A percentile compares a stretch with the other conserved stretches of the same genome.
These are phyloP conservation scores for Drosophila subsilvestris DNA, from an alignment of 2,888 invertebrate species.

Conservation along the genomic window DNA sequence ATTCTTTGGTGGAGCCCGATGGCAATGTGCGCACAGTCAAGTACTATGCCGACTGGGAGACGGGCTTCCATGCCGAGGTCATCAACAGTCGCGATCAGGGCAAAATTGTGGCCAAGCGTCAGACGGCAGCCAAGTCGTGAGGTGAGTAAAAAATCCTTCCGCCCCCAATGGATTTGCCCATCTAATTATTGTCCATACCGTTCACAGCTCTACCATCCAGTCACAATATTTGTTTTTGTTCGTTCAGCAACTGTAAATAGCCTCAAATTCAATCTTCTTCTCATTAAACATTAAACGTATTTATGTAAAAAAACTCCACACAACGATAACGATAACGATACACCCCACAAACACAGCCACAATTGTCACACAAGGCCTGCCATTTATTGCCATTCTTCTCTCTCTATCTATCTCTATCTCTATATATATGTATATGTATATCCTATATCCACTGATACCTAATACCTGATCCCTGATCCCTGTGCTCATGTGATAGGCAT, in stretches of 20 bases:
- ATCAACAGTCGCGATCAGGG: constrained; percentile 87
- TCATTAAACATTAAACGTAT: constrained; percentile 76
- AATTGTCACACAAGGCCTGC: constrained; percentile 40
- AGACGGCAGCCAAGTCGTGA: constrained; percentile 66
- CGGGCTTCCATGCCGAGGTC: constrained; percentile 90
- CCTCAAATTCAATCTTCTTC: constrained; percentile 66
- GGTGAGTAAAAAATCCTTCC: constrained; percentile 16
- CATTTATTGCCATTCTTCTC: constrained; percentile 25
- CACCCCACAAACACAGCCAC: constrained; percentile 17
- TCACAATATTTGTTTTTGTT: constrained; percentile 50
- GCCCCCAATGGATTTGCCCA: background rate
- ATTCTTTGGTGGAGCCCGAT: constrained; percentile 89
- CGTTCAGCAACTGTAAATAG: constrained; percentile 73
- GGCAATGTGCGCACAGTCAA: constrained; percentile 90
- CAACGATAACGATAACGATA: constrained; percentile 37
- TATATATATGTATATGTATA: constrained; percentile 1
- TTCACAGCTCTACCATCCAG: constrained; percentile 9
- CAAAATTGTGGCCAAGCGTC: constrained; percentile 82
- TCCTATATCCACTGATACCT: constrained; percentile 8
- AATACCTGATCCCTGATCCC: constrained; percentile 35
- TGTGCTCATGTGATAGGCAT: constrained; percentile 75
- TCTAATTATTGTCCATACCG: background rate
- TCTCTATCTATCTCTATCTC: too few species aligned
- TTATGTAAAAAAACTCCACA: constrained; percentile 63
- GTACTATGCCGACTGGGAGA: constrained; percentile 91